Base-by-base conservation (phyloP, 2,113 vertebrate species). In the Eulemur macaco region DNA sequence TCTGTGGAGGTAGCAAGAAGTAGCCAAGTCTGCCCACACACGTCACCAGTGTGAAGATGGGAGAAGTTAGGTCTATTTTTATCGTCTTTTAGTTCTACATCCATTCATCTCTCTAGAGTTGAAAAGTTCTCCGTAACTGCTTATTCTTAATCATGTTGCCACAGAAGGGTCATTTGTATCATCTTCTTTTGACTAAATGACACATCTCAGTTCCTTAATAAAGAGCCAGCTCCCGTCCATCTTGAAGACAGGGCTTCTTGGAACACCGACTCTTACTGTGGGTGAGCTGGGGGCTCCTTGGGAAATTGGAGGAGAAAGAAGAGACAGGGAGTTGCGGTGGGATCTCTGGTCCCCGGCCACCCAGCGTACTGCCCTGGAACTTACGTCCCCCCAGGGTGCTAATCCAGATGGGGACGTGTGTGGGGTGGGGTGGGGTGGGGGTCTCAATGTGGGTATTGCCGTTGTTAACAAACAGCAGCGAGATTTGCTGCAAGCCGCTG, bases 71-170 rank as follows among this genome's bases (percentile, higher is more conserved):
- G 27, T 86, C 66, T 78, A n/a, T 56, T 56, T 56, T 56, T 56
- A 21, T 20, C 54, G 66, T 86, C 42, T 92, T 86, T 84, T 25
- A 27, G 18, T 54, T 86, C 89, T 82, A 34, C 4, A 74, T 56
- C 14, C 87, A 63, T 91, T 92, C 87, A 96, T 95, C 71, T 93
- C 66, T 94, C 42, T 86, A 91, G 71, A 88, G 66, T 58, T 91
- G 39, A 83, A 81, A 64, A 82, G 8, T 78, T 74, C 54, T 54
- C 56, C 50, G 31, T 82, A 37, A 90, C 23, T 76, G 23, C 63
- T 76, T 88, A 50, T 86, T 93, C 71, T 94, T 86, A 86, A 91
- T 84, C 89, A 91, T 12, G 21, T 73, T 89, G 27, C 76, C 89
- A 80, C 5, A 15, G n/a, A 76, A 95, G 69, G 20, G 39, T 64